Percentiles rank a stretch among this genome's conserved stretches.
Evolutionary conservation across 2,113 vertebrate species (phyloP).

Genomic region (Cyanoderma ruficeps): DNA sequence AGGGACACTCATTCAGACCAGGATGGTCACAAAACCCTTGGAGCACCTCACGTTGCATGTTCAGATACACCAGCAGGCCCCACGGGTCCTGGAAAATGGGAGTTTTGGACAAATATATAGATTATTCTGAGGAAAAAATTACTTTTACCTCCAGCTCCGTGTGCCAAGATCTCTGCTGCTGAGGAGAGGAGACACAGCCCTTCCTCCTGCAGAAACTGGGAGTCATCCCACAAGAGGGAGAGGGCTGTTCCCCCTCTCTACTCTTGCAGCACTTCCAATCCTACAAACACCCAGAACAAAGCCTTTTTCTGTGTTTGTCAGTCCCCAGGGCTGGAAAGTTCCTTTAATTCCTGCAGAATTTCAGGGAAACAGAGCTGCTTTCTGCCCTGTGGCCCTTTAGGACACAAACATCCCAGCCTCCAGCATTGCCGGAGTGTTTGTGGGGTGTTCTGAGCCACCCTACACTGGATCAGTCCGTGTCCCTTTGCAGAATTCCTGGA

Average conservation of each 20-base stretch:
- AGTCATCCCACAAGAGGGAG: background rate
- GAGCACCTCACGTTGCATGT: background rate
- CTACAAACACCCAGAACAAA: background rate
- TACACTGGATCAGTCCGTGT: fast-evolving
- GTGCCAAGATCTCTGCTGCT: background rate
- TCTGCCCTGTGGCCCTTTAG: background rate
- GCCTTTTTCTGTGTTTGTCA: background rate
- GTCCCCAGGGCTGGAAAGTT: background rate
- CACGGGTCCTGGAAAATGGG: background rate
- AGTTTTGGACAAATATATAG: background rate
- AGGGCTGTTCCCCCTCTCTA: background rate
- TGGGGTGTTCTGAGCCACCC: background rate
- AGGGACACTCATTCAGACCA: background rate
- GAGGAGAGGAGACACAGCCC: background rate
- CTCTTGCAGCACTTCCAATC: background rate
- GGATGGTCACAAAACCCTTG: background rate
- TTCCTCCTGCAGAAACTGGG: background rate
- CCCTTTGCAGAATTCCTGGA: background rate
- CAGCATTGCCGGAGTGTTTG: background rate
- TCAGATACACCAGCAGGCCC: background rate
- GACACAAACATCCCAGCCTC: background rate
- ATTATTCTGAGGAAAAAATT: background rate
- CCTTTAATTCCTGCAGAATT: background rate
- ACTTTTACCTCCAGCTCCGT: background rate
- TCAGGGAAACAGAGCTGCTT: background rate